Percentiles rank a stretch among this genome's conserved stretches.
These are phyloP conservation scores for Drosophila siamana DNA, from an alignment of 2,888 invertebrate genomes.

Conservation along the genomic window DNA sequence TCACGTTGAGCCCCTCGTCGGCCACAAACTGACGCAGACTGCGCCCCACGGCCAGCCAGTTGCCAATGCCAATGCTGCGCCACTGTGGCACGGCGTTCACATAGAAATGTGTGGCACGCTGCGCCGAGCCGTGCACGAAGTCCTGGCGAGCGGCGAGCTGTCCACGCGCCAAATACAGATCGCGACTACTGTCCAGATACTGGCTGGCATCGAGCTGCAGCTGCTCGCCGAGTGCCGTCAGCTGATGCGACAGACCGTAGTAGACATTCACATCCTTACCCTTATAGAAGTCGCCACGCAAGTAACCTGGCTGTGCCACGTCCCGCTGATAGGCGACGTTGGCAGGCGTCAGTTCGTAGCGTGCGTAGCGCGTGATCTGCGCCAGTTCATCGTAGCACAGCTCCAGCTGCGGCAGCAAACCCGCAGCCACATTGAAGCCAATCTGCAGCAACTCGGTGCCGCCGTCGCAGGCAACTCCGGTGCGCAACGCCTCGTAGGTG, in stretches of 20 bases:
- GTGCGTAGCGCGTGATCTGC: slow-evolving; percentile 84
- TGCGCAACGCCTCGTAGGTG: slow-evolving; percentile 73
- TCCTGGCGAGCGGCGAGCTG: slow-evolving; percentile 86
- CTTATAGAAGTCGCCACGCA: slow-evolving; percentile 82
- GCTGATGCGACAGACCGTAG: slow-evolving; percentile 83
- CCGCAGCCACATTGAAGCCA: slow-evolving; percentile 81
- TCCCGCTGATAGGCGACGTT: slow-evolving; percentile 85
- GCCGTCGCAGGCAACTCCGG: slow-evolving; percentile 73
- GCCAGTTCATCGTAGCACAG: slow-evolving; percentile 84
- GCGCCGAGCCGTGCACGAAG: slow-evolving; percentile 86
- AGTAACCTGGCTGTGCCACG: slow-evolving; percentile 82
- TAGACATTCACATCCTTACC: slow-evolving; percentile 79
- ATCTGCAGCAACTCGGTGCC: slow-evolving; percentile 82
- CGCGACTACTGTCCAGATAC: slow-evolving; percentile 56
- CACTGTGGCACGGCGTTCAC: slow-evolving; percentile 87
- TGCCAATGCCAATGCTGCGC: slow-evolving; percentile 87
- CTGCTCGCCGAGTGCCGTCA: slow-evolving; percentile 78
- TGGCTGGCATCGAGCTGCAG: slow-evolving; percentile 77
- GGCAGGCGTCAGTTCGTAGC: slow-evolving; percentile 83
- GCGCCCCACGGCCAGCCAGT: slow-evolving; percentile 87
- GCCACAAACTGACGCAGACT: slow-evolving; percentile 85
- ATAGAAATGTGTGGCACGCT: slow-evolving; percentile 86
- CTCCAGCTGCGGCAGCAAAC: slow-evolving; percentile 82
- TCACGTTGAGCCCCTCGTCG: slow-evolving; percentile 78
- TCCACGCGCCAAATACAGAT: slow-evolving; percentile 84